These are phyloP conservation scores for Melanotus villosus DNA, from an alignment of 2,888 invertebrate species.

Conservation along the genomic window DNA sequence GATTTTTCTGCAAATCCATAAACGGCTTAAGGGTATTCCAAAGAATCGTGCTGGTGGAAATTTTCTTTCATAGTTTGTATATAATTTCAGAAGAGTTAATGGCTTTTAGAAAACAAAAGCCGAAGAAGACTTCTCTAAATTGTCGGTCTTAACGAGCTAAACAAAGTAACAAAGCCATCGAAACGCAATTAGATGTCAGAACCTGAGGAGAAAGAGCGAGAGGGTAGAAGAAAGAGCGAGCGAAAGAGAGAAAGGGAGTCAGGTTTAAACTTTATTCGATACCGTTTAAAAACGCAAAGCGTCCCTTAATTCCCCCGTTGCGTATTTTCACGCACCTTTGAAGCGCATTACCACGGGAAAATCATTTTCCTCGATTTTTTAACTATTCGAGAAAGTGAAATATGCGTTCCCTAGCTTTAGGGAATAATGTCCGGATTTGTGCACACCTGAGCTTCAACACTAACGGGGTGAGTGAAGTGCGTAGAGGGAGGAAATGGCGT, in stretches of 20 bases:
- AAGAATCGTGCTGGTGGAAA: too few relatives aligned
- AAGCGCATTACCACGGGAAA: slow-evolving; percentile 30
- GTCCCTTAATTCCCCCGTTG: slow-evolving; percentile 22
- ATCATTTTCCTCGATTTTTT: slow-evolving; percentile 38
- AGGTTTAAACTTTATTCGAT: slow-evolving; percentile 25
- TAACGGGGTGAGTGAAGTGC: slow-evolving; percentile 44
- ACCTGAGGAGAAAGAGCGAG: too few relatives aligned
- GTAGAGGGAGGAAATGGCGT: slow-evolving; percentile 56
- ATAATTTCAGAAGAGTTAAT: too few relatives aligned
- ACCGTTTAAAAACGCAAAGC: slow-evolving; percentile 29
- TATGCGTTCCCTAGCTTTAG: slow-evolving; percentile 42
- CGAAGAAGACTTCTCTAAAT: not conserved
- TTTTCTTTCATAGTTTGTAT: too few relatives aligned
- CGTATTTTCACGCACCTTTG: slow-evolving; percentile 36
- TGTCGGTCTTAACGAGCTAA: slow-evolving; percentile 24
- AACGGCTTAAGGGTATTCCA: too few relatives aligned
- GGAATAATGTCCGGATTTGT: slow-evolving; percentile 47
- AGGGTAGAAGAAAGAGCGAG: too few relatives aligned
- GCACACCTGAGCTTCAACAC: slow-evolving; percentile 47
- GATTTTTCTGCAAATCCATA: too few relatives aligned
- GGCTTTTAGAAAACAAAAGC: too few relatives aligned
- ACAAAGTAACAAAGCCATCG: slow-evolving; percentile 22
- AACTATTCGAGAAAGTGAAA: slow-evolving; percentile 44
- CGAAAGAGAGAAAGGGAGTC: slow-evolving; percentile 22
- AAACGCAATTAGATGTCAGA: slow-evolving; percentile 33